Percentiles rank a stretch among this genome's conserved stretches.
Evolutionary conservation across 2,113 vertebrate genomes (phyloP).

Genomic region (Stictonetta naevosa): DNA sequence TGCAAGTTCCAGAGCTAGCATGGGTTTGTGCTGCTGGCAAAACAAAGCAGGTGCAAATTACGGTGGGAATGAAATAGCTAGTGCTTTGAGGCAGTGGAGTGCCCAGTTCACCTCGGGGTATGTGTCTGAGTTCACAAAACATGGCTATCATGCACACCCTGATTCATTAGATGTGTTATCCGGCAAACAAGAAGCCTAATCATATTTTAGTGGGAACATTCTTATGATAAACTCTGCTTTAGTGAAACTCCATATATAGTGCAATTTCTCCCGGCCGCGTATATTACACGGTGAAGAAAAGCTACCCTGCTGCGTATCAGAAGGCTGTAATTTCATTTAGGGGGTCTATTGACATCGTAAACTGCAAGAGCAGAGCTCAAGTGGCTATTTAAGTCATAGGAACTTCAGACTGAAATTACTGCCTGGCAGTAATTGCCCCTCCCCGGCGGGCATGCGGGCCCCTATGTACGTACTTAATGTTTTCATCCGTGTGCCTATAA

Average conservation of each 20-base stretch:
- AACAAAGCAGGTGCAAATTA: constrained; percentile 86
- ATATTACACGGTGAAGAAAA: constrained; percentile 83
- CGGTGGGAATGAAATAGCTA: constrained; percentile 78
- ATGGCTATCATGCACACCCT: constrained; percentile 76
- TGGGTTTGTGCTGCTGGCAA: constrained; percentile 83
- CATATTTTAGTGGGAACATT: constrained; percentile 79
- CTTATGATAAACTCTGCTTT: constrained; percentile 82
- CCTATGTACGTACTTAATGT: constrained; percentile 63
- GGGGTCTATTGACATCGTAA: constrained; percentile 83
- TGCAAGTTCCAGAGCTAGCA: constrained; percentile 74
- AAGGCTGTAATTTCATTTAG: constrained; percentile 86
- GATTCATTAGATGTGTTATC: constrained; percentile 83
- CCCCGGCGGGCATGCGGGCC: constrained; percentile 59
- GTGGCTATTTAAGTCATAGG: constrained; percentile 85
- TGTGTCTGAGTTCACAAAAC: constrained; percentile 79
- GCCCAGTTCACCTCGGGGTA: constrained; percentile 82
- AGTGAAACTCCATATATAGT: constrained; percentile 76
- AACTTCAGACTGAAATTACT: constrained; percentile 83
- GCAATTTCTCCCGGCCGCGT: constrained; percentile 81
- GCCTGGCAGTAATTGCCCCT: constrained; percentile 75
- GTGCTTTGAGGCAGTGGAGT: constrained; percentile 75
- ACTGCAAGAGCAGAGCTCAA: constrained; percentile 82
- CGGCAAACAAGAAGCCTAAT: constrained; percentile 83
- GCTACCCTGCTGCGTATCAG: constrained; percentile 82
- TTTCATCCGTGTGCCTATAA: constrained; percentile 75